Base-by-base conservation (phyloP, 2,113 vertebrate genomes). In the Pachypanchax playfairii region DNA sequence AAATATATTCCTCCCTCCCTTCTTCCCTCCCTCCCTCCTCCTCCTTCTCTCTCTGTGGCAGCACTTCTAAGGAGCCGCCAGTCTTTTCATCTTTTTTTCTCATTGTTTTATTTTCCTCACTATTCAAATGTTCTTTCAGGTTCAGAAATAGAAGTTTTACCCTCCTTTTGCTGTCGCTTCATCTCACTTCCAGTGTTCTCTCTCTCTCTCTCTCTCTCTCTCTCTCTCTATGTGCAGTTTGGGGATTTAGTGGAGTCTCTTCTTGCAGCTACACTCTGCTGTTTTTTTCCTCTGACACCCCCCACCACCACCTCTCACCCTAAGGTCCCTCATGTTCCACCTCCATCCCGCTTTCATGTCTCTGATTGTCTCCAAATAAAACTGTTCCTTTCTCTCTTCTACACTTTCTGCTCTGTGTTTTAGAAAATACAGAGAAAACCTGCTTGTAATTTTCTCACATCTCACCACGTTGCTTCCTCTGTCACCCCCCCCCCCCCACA, bases 91-190 rank as follows among this genome's bases (percentile, higher is more conserved):
- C 72, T 57, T 64, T 70, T 17, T 50, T 39, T 14, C 20, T 75
- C 58, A 8, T 7, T 73, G 63, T 59, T 70, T 58, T 66, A 72
- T 79, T 84, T 85, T 87, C 77, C 82, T 71, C 63, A 74, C 73
- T 64, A 66, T 87, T 84, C 76, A 52, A 75, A 74, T 70, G 48
- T 72, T 76, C 62, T 68, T 71, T 80, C 64, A 73, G 66, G 54
- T 65, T 85, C 89, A 91, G 88, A 87, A 90, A 85, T 91, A 88
- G 86, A 79, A 79, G 36, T 73, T 55, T 29, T 62, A 70, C 53
- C 67, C 70, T 58, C 67, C 58, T 64, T 42, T 43, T 59, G 31
- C 59, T 65, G 41, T 73, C 57, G 62, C 36, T 68, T 57, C 42
- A 59, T 73, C 65, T 75, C 53, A 17, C 48, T 52, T 53, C 29